Evolutionary conservation across 1,140 invertebrate genomes (phyloP).

Genomic region (Drosophila eugracilis): DNA sequence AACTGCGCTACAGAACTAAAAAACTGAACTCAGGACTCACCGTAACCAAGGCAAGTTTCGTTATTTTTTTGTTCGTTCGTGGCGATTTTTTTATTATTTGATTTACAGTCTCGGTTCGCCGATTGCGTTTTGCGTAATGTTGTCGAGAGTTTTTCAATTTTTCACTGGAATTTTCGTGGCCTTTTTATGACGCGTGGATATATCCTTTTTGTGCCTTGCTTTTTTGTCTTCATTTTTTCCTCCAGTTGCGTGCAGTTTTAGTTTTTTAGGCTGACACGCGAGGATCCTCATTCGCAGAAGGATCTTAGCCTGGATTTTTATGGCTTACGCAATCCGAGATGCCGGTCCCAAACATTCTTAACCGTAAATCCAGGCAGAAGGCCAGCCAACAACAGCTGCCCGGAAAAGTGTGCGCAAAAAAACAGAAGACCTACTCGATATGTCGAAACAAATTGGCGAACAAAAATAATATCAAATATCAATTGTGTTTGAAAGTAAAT

Average conservation of each 20-base stretch:
- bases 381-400: constrained; percentile 26
- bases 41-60: constrained; percentile 45
- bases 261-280: constrained; percentile 80
- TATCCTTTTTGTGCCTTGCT: constrained; percentile 35
- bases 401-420: constrained; percentile 32
- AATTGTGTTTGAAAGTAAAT: constrained; percentile 39
- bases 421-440: neutral
- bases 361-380: constrained; percentile 44
- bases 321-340: constrained; percentile 65
- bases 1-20: constrained; percentile 50
- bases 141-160: constrained; percentile 16
- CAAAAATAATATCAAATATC: constrained; percentile 38
- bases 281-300: constrained; percentile 54
- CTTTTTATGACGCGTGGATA: constrained; percentile 51
- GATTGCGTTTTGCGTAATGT: constrained; percentile 68
- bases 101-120: constrained; percentile 30
- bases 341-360: constrained; percentile 22
- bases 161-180: constrained; percentile 12
- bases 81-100: constrained; percentile 31
- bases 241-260: constrained; percentile 77
- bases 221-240: constrained; percentile 47
- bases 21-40: constrained; percentile 52
- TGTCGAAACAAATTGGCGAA: constrained; percentile 1
- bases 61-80: constrained; percentile 39
- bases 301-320: constrained; percentile 48